Evolutionary conservation across 1,140 invertebrate genomes (phyloP).

Genomic region (Leptopilina boulardi): DNA sequence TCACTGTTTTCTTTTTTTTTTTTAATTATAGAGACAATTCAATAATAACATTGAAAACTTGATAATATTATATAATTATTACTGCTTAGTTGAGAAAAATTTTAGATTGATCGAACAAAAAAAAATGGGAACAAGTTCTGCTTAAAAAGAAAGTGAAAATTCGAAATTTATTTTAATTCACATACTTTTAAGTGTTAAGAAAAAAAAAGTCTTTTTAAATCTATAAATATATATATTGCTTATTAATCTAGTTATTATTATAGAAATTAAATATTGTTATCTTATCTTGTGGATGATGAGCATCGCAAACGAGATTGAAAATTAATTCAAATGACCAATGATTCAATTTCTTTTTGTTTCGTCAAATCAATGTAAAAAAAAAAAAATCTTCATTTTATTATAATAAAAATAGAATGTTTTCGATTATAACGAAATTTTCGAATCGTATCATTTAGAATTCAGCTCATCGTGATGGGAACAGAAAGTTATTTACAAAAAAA

Average conservation of each 20-base stretch:
- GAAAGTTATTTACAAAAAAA: conserved; percentile 6
- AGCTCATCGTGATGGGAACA: conserved; percentile 20
- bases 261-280: not conserved
- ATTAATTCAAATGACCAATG: conserved; percentile 10
- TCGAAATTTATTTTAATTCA: not conserved
- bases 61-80: too few species aligned
- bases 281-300: conserved; percentile 13
- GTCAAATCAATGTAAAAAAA: not conserved
- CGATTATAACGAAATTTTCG: not conserved
- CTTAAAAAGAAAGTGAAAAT: not conserved
- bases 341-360: not conserved
- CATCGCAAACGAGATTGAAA: conserved; percentile 25
- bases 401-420: not conserved
- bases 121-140: conserved; percentile 17
- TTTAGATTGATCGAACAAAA: not conserved
- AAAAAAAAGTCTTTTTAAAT: not conserved
- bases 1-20: too few species aligned
- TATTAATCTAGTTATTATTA: conserved; percentile 2
- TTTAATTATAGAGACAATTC: not conserved
- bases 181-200: not conserved
- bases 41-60: not conserved
- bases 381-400: not conserved
- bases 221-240: not conserved
- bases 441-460: not conserved
- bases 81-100: not conserved